Evolutionary conservation across 2,888 invertebrate genomes (phyloP).

Genomic region (Cryptus armator): DNA sequence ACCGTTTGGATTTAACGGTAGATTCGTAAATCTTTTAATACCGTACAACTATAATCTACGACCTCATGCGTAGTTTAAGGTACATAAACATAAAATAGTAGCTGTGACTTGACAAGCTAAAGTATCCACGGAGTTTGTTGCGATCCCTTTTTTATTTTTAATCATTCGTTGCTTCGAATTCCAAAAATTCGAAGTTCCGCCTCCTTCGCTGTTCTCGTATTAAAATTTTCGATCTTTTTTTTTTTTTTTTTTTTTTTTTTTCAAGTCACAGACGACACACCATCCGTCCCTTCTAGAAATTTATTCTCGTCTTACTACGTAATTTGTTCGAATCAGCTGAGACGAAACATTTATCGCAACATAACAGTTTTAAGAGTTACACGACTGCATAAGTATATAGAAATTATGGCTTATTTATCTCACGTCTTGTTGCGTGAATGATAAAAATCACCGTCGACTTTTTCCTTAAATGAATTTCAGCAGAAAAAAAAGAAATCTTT

Average conservation of each 20-base stretch:
- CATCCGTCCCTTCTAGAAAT: neutral
- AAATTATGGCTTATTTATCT: constrained; percentile 56
- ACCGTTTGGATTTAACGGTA: constrained; percentile 49
- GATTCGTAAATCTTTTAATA: constrained; percentile 44
- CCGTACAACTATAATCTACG: constrained; percentile 61
- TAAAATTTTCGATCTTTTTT: neutral
- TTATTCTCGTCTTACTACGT: constrained; percentile 33
- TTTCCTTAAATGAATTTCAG: neutral
- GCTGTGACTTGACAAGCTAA: constrained; percentile 26
- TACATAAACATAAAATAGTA: constrained; percentile 58
- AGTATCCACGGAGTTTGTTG: constrained; percentile 4
- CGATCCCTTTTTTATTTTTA: neutral
- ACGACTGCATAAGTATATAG: constrained; percentile 44
- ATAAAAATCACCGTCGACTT: constrained; percentile 15
- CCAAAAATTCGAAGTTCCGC: neutral
- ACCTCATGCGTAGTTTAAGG: constrained; percentile 62
- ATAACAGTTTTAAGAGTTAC: constrained; percentile 27
- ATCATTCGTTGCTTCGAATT: constrained; percentile 23
- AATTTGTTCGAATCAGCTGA: constrained; percentile 58
- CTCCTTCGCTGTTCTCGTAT: constrained; percentile 1
- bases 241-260: neutral
- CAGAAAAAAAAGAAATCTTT: constrained; percentile 1
- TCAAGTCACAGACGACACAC: constrained; percentile 28
- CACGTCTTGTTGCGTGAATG: constrained; percentile 10
- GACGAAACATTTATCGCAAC: constrained; percentile 12